These are phyloP conservation scores for Muscicapa comitata DNA, from an alignment of 2,797 vertebrate genomes.

Conservation along the genomic window DNA sequence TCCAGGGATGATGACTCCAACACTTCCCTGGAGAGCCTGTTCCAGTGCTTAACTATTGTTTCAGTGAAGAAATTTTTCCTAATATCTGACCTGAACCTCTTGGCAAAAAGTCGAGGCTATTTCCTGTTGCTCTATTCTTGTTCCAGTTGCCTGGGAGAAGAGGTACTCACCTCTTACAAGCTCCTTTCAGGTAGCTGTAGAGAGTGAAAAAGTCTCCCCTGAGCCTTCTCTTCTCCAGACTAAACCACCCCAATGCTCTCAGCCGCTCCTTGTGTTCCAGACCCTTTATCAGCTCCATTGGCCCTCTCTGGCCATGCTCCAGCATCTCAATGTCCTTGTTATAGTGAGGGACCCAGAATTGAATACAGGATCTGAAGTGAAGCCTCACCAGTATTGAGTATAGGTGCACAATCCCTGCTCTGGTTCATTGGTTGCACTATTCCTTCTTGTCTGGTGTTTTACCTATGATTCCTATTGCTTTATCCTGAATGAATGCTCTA, in stretches of 20 bases:
- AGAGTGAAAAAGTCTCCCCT: not conserved
- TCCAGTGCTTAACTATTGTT: not conserved
- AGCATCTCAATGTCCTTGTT: not conserved
- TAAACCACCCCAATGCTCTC: not conserved
- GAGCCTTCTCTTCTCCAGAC: not conserved
- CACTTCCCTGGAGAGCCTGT: not conserved
- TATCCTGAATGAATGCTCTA: not conserved
- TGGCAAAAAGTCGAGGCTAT: not conserved
- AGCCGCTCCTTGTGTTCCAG: not conserved
- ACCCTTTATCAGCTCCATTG: not conserved
- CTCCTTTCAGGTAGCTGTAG: not conserved
- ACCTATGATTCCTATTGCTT: not conserved
- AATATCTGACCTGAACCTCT: not conserved
- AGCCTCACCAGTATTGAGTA: not conserved
- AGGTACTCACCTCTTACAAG: not conserved
- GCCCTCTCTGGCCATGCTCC: not conserved
- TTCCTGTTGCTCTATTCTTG: fast-evolving
- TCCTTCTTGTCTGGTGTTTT: not conserved
- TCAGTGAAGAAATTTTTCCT: not conserved
- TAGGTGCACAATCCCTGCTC: not conserved
- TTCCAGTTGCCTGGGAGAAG: not conserved
- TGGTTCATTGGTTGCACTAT: fast-evolving
- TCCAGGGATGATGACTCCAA: not conserved
- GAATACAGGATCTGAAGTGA: not conserved
- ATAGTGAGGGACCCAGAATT: not conserved